Conservation (phyloP, 2,888 invertebrate species). For the Spialia ferax region DNA sequence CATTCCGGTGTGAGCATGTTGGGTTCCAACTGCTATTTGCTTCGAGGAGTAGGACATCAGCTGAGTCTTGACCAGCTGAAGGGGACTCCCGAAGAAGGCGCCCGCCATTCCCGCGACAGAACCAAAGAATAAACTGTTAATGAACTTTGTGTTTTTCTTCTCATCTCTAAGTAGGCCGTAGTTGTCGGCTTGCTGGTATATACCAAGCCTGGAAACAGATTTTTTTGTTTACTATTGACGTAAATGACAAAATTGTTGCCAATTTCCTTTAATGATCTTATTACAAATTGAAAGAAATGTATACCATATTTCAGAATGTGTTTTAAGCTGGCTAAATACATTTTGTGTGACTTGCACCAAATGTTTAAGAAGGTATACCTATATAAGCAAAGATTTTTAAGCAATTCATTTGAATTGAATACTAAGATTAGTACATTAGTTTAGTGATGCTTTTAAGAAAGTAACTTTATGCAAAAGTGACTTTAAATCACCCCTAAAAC, state of each 20-base stretch:
- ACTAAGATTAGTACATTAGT: too few relatives aligned
- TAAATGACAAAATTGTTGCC: neutral
- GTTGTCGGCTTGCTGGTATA: conserved; percentile 91
- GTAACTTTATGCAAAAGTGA: too few relatives aligned
- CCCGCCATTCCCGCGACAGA: conserved; percentile 93
- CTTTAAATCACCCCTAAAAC: too few relatives aligned
- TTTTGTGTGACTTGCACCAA: too few relatives aligned
- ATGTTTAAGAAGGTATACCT: too few relatives aligned
- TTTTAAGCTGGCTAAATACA: too few relatives aligned
- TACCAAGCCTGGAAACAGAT: conserved; percentile 88
- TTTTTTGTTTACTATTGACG: conserved; percentile 1
- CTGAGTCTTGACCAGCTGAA: conserved; percentile 96
- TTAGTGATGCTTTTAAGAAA: too few relatives aligned
- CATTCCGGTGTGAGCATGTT: conserved; percentile 92
- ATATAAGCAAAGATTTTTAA: too few relatives aligned
- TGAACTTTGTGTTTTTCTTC: conserved; percentile 89
- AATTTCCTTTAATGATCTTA: too few relatives aligned
- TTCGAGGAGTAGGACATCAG: conserved; percentile 92
- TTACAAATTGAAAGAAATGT: neutral
- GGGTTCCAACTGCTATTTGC: conserved; percentile 95
- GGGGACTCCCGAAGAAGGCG: conserved; percentile 93
- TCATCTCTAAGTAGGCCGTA: conserved; percentile 87
- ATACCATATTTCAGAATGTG: too few relatives aligned
- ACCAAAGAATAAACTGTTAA: conserved; percentile 90
- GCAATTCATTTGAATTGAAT: too few relatives aligned